Percentiles rank a stretch among this genome's conserved stretches.
These are phyloP conservation scores for Fratercula arctica DNA, from an alignment of 2,797 vertebrate species.

Conservation along the genomic window DNA sequence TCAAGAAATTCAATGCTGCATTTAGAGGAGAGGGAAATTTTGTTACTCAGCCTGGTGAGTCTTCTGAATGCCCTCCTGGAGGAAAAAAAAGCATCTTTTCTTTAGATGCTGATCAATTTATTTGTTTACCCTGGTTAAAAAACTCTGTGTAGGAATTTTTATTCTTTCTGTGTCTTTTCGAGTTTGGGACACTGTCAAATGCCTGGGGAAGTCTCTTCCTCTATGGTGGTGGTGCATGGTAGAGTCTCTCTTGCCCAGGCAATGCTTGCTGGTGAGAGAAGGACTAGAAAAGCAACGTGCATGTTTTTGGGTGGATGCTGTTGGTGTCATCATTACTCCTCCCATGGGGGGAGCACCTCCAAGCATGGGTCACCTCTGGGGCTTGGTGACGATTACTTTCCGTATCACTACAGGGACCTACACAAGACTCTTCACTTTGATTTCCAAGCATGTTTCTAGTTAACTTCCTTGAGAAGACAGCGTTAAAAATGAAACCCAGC, in stretches of 20 bases:
- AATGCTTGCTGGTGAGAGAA: not conserved
- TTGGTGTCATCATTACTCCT: not conserved
- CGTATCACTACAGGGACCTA: not conserved
- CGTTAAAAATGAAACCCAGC: not conserved
- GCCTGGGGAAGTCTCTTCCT: not conserved
- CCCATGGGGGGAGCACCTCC: fast-evolving
- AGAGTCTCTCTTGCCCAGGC: not conserved
- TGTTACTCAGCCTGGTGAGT: not conserved
- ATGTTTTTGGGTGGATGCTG: not conserved
- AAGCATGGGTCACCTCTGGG: not conserved
- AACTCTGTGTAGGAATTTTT: not conserved
- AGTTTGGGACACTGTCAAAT: not conserved
- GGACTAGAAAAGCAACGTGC: not conserved
- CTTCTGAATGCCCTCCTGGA: not conserved
- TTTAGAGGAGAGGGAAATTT: not conserved
- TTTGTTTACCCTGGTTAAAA: not conserved
- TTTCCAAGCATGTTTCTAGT: not conserved
- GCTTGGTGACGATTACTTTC: not conserved
- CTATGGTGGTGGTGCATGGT: fast-evolving
- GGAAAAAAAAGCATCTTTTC: not conserved
- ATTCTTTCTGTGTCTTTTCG: not conserved
- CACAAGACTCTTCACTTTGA: not conserved
- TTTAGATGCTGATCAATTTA: not conserved
- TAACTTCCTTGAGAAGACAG: not conserved
- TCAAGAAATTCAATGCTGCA: not conserved